Evolutionary conservation across 1,140 invertebrate species (phyloP).

Genomic region (Sesamia nonagrioides): DNA sequence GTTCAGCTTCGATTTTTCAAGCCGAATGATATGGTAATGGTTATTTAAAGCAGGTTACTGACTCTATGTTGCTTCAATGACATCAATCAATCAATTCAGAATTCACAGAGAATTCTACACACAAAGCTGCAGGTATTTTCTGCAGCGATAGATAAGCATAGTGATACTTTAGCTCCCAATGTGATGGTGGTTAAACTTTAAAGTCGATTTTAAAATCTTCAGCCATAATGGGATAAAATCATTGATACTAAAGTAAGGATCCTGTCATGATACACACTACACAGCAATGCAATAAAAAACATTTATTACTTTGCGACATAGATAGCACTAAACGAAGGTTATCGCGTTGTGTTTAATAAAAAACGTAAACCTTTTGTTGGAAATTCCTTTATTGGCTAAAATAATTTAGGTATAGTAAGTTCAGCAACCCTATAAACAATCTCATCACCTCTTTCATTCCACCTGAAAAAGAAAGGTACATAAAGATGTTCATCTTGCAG

Average conservation of each 20-base stretch:
- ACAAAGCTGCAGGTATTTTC: too few species aligned
- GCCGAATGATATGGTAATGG: conserved; percentile 6
- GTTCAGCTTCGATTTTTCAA: not conserved
- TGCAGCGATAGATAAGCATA: too few species aligned
- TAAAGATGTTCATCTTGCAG: conserved; percentile 13
- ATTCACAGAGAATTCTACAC: too few species aligned
- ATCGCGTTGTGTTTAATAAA: conserved; percentile 25
- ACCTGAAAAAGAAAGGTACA: not conserved
- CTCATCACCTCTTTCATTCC: not conserved
- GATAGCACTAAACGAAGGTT: not conserved
- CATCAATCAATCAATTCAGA: too few species aligned
- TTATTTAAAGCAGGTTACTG: not conserved
- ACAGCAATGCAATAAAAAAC: conserved; percentile 26
- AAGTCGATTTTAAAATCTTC: not conserved
- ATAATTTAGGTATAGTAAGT: not conserved
- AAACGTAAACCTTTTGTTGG: not conserved
- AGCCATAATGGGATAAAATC: not conserved
- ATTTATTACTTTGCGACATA: conserved; percentile 1
- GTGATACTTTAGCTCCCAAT: too few species aligned
- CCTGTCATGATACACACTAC: not conserved
- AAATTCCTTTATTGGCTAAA: not conserved
- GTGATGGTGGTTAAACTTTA: too few species aligned
- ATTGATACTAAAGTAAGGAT: not conserved
- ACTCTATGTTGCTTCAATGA: not conserved
- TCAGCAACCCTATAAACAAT: conserved; percentile 8